Conservation (phyloP, 35 echinoderm and acorn worm genomes). For the Heliocidaris erythrogramma region DNA sequence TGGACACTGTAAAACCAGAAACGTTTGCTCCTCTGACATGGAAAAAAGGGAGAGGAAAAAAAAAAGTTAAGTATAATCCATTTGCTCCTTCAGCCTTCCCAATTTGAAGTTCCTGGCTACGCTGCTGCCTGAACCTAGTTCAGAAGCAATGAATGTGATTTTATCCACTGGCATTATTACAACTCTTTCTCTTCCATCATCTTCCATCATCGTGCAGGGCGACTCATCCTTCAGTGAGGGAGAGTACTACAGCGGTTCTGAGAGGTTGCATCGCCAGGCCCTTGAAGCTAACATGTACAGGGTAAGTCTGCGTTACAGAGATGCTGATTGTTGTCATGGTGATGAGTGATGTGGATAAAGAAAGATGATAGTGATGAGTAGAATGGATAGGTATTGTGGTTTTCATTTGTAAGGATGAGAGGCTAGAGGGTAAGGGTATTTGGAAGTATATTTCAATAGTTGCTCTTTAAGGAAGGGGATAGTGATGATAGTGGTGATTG, state of each 20-base stretch:
- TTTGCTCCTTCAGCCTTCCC: no score
- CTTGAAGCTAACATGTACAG: not conserved
- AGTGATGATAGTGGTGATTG: not conserved
- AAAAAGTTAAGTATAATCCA: no score
- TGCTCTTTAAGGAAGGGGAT: not conserved
- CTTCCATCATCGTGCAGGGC: not conserved
- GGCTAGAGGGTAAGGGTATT: no score
- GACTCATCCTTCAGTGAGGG: not conserved
- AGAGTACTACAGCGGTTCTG: not conserved
- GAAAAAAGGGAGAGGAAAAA: no score
- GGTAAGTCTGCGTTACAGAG: not conserved
- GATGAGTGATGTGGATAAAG: slow-evolving; percentile 1
- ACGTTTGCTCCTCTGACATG: no score
- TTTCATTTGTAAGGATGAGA: no score
- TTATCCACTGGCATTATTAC: no score
- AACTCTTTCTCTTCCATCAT: not conserved
- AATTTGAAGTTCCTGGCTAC: no score
- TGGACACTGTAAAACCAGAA: no score
- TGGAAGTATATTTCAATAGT: no score
- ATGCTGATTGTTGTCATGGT: slow-evolving; percentile 21
- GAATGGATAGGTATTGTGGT: not conserved
- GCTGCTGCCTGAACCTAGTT: no score
- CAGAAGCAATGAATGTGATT: no score
- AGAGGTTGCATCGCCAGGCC: not conserved
- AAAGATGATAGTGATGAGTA: not conserved